These are phyloP conservation scores for Phalera bucephala DNA, from an alignment of 2,888 invertebrate genomes.

Conservation along the genomic window DNA sequence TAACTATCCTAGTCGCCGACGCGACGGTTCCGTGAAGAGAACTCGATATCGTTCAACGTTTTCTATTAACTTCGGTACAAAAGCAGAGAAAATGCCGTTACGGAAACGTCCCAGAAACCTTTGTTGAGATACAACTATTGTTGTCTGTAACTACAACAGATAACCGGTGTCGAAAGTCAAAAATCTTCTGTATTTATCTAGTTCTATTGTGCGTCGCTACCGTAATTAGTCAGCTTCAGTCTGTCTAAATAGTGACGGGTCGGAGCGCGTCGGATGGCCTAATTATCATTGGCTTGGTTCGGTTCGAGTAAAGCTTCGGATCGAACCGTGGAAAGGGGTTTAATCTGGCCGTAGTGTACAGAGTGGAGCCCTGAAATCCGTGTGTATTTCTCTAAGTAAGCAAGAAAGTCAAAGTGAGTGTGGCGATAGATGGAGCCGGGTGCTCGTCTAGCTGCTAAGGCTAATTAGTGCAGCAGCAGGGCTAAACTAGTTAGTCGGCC, in stretches of 20 bases:
- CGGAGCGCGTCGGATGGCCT: slow-evolving; percentile 9
- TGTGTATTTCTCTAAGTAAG: slow-evolving; percentile 43
- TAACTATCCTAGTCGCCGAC: slow-evolving; percentile 37
- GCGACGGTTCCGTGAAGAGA: slow-evolving; percentile 43
- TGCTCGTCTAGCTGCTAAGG: slow-evolving; percentile 58
- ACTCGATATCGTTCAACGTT: slow-evolving; percentile 57
- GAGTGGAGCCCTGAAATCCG: slow-evolving; percentile 24
- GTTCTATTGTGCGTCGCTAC: slow-evolving; percentile 13
- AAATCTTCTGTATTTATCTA: slow-evolving; percentile 24
- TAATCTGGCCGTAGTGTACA: slow-evolving; percentile 14
- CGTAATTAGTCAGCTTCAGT: slow-evolving; percentile 15
- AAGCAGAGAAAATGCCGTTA: slow-evolving; percentile 65
- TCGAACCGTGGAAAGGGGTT: slow-evolving; percentile 10
- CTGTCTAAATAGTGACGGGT: slow-evolving; percentile 7
- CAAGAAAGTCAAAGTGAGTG: slow-evolving; percentile 48
- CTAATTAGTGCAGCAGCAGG: slow-evolving; percentile 71
- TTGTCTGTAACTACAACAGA: slow-evolving; percentile 57
- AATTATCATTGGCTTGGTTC: slow-evolving; percentile 13
- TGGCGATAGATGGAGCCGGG: too few relatives aligned
- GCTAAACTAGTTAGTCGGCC: slow-evolving; percentile 65
- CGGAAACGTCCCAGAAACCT: slow-evolving; percentile 66
- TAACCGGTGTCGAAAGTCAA: slow-evolving; percentile 47
- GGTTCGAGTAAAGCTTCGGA: slow-evolving; percentile 6
- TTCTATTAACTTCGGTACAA: slow-evolving; percentile 63
- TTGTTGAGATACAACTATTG: slow-evolving; percentile 66